Base-by-base conservation (phyloP, 2,797 vertebrate species). In the Molossus molossus region DNA sequence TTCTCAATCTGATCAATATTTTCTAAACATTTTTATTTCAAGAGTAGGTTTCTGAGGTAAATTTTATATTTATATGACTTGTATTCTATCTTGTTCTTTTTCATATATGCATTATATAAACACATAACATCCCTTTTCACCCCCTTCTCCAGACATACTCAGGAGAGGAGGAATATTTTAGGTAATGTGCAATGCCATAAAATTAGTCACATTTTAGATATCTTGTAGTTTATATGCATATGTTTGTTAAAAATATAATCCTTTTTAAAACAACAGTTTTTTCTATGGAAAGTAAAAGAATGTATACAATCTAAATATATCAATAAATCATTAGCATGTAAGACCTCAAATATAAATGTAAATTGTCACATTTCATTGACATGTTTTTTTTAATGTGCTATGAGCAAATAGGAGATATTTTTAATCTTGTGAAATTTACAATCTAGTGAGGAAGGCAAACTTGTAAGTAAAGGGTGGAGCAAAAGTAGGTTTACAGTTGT, bases 301-400 rank as follows among this genome's bases (percentile, higher is more conserved):
- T 50, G 14, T 58, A 4, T 40, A 18, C 6, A 45, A 67, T 48
- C 45, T 60, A 75, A 75, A 90, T 81, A 27, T 57, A 84, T 45
- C 70, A 87, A 92, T 82, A 75, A 81, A 69, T 90, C 75, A 58
- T 53, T n/a, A 82, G 62, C 90, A 50, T 64, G 76, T 73, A 33
- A 93, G 33, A 64, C 3, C 18, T 10, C 33, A 69, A 86, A 91
- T 70, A 91, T 64, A 85, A 90, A 55, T 72, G 11, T 81, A 92
- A 82, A 11, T 73, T 14, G 1, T 95, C 76, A 90, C 18, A 75
- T 27, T 82, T 77, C 23, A 25, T 53, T 37, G 27, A n/a, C 62
- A 50, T 60, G 37, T 50, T 11, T 72, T 72, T 40, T 67, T 90
- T 85, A 70, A 50, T 85, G 40, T 82, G 37, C 48, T 67, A 40